Evolutionary conservation across 1,140 invertebrate genomes (phyloP).

Genomic region (Agrilus planipennis): DNA sequence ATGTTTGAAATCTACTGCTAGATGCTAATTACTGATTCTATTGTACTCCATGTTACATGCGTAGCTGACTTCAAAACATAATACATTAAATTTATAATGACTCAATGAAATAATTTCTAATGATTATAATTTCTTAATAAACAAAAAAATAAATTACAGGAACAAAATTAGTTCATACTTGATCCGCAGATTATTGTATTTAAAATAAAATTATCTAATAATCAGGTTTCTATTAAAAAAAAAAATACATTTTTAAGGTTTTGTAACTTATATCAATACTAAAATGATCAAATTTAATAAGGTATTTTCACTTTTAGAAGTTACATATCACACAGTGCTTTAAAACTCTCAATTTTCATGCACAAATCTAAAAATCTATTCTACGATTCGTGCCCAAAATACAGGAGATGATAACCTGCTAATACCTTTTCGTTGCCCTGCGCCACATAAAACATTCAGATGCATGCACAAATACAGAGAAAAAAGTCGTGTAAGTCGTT

Average conservation of each 20-base stretch:
- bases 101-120: background rate
- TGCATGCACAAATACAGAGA: slow-evolving; percentile 41
- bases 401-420: slow-evolving; percentile 26
- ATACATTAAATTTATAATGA: background rate
- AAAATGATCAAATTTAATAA: no score
- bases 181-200: no score
- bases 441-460: slow-evolving; percentile 50
- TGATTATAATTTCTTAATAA: background rate
- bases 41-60: background rate
- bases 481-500: slow-evolving; percentile 26
- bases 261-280: no score
- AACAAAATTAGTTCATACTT: no score
- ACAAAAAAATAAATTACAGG: no score
- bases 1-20: slow-evolving; percentile 1
- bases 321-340: no score
- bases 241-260: no score
- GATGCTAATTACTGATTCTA: background rate
- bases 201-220: no score
- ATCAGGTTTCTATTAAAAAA: no score
- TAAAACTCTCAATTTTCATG: background rate
- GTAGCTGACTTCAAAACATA: background rate
- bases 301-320: no score
- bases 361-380: background rate
- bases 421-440: slow-evolving; percentile 49
- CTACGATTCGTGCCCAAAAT: no score